These are phyloP conservation scores for Girardinus metallicus DNA, from an alignment of 2,797 vertebrate genomes.

Conservation along the genomic window DNA sequence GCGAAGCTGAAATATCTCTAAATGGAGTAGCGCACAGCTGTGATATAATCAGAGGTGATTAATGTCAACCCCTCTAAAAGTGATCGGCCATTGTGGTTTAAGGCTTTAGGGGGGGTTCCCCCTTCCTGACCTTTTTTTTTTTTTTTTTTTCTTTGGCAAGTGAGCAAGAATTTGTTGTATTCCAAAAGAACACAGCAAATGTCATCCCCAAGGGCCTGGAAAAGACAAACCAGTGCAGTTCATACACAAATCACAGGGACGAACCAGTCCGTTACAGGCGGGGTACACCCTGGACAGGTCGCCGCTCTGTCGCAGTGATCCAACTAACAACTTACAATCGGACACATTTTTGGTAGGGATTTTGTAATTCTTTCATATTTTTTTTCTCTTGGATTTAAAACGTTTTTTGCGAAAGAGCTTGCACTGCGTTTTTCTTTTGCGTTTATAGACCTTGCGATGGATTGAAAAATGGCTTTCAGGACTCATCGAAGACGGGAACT, in stretches of 20 bases:
- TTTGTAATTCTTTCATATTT: background rate
- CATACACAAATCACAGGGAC: background rate
- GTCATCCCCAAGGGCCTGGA: background rate
- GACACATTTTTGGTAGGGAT: background rate
- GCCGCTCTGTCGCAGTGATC: too few relatives aligned
- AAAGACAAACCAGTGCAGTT: conserved; percentile 2
- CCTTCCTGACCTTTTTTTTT: conserved; percentile 29
- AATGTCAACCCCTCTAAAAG: conserved; percentile 60
- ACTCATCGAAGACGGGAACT: background rate
- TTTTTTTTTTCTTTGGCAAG: background rate
- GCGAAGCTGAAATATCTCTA: conserved; percentile 13
- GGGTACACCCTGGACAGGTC: too few relatives aligned
- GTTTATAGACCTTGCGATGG: background rate
- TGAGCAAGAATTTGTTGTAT: conserved; percentile 2
- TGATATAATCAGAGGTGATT: conserved; percentile 69
- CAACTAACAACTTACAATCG: background rate
- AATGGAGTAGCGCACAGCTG: conserved; percentile 32
- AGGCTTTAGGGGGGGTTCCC: conserved; percentile 46
- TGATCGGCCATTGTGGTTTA: conserved; percentile 67
- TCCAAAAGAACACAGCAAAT: too few relatives aligned
- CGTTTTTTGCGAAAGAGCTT: background rate
- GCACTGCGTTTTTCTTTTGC: background rate
- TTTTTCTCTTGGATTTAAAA: background rate
- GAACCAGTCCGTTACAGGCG: background rate
- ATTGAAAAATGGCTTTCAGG: background rate